Percentiles rank a stretch among this genome's conserved stretches.
phyloP scores from a whole-genome alignment of 2,888 invertebrate species.

The Luffia ferchaultella region DNA sequence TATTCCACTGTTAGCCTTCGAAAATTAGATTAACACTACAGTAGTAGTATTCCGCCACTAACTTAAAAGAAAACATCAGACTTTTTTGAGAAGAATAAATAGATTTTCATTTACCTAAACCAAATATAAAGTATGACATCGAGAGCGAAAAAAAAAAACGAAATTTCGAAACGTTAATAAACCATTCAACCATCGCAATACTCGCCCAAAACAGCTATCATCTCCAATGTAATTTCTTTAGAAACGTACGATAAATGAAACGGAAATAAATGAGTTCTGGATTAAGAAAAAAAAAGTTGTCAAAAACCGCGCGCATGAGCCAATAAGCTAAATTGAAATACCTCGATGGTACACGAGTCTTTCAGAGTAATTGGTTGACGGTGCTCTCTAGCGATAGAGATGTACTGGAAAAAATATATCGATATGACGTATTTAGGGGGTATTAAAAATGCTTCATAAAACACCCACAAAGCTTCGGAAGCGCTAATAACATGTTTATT shows the following conservation, averaged over 20 bases:
- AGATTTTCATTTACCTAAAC: too few relatives aligned
- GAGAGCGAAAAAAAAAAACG: neutral
- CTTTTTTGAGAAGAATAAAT: too few relatives aligned
- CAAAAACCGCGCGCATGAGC: slow-evolving; percentile 54
- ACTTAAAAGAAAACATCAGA: too few relatives aligned
- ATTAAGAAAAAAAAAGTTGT: slow-evolving; percentile 35
- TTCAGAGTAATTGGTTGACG: slow-evolving; percentile 58
- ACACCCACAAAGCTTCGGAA: too few relatives aligned
- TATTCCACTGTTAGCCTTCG: too few relatives aligned
- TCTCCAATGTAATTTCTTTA: slow-evolving; percentile 8
- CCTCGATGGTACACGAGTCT: slow-evolving; percentile 46
- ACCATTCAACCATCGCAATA: neutral
- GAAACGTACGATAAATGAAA: slow-evolving; percentile 40
- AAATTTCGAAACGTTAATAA: neutral
- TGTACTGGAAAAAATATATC: slow-evolving; percentile 14
- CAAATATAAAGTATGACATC: neutral
- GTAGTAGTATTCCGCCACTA: too few relatives aligned
- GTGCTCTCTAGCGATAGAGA: slow-evolving; percentile 38
- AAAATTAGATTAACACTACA: too few relatives aligned
- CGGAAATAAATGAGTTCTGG: slow-evolving; percentile 43
- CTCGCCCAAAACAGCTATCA: slow-evolving; percentile 1
- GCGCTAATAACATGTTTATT: too few relatives aligned
- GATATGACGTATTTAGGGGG: neutral
- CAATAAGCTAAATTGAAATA: slow-evolving; percentile 61
- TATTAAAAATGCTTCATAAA: too few relatives aligned